A percentile compares a stretch with the other conserved stretches of the same genome.
Conservation (phyloP, 2,888 invertebrate genomes). For the Diaphora mendica region DNA sequence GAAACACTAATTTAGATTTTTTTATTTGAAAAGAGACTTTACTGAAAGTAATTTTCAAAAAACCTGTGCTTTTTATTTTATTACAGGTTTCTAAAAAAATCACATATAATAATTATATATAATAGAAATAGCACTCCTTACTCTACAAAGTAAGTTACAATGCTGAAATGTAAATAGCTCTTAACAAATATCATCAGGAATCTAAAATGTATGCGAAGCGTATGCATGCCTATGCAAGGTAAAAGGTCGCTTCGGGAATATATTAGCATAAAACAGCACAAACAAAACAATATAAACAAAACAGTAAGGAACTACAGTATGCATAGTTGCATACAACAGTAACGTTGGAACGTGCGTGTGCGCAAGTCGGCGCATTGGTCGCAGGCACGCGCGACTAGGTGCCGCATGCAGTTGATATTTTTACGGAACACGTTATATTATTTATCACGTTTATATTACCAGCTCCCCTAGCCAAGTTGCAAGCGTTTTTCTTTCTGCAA, state of each 20-base stretch:
- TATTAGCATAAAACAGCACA: constrained; percentile 41
- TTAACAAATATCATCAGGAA: background rate
- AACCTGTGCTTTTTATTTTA: background rate
- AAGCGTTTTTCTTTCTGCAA: no score
- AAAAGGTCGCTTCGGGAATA: constrained; percentile 42
- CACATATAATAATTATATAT: background rate
- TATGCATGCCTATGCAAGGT: constrained; percentile 26
- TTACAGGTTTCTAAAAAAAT: background rate
- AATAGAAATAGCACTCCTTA: background rate
- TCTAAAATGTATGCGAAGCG: constrained; percentile 11
- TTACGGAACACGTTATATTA: constrained; percentile 10
- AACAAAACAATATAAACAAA: constrained; percentile 27
- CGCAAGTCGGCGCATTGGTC: constrained; percentile 52
- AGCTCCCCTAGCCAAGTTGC: no score
- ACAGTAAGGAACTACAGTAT: constrained; percentile 22
- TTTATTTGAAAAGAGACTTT: no score
- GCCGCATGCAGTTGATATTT: background rate
- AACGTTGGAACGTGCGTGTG: constrained; percentile 51
- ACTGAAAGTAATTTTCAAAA: no score
- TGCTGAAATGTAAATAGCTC: constrained; percentile 3
- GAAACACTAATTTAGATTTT: no score
- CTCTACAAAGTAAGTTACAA: background rate
- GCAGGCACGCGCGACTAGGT: constrained; percentile 56
- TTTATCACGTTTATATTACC: no score
- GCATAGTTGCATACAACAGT: constrained; percentile 43